phyloP scores from a whole-genome alignment of 2,113 vertebrate genomes.

The Triplophysa siluroides region DNA sequence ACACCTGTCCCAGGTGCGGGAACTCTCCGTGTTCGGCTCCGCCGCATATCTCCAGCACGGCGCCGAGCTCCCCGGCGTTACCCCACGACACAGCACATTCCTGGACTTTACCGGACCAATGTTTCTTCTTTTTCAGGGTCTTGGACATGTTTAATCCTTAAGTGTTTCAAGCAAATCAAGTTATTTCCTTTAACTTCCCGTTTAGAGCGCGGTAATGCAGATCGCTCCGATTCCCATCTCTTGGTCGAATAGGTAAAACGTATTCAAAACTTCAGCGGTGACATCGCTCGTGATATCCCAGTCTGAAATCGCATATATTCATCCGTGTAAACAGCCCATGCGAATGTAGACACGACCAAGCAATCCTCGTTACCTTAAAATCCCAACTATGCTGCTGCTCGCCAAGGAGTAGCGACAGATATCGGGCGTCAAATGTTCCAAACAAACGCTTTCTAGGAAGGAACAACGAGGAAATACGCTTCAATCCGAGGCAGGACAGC shows the following conservation, averaged over 20 bases:
- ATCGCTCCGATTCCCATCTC: slow-evolving; percentile 25
- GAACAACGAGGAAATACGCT: slow-evolving; percentile 9
- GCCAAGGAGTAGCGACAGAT: not conserved
- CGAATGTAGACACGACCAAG: not conserved
- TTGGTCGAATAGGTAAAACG: not conserved
- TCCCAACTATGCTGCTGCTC: not conserved
- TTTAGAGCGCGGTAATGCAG: not conserved
- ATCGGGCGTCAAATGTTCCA: not conserved
- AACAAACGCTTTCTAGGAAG: slow-evolving; percentile 14
- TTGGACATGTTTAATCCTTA: slow-evolving; percentile 81
- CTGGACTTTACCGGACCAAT: slow-evolving; percentile 92
- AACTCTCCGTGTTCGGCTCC: slow-evolving; percentile 93
- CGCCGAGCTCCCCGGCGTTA: slow-evolving; percentile 70
- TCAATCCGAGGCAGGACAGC: not conserved
- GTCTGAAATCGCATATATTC: not conserved
- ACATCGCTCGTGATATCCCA: slow-evolving; percentile 14
- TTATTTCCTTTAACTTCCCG: slow-evolving; percentile 16
- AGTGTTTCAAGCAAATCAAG: not conserved
- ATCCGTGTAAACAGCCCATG: not conserved
- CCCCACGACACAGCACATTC: slow-evolving; percentile 88
- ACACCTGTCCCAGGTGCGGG: slow-evolving; percentile 83
- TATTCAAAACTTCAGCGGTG: slow-evolving; percentile 13
- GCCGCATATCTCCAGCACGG: slow-evolving; percentile 81
- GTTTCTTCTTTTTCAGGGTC: slow-evolving; percentile 93
- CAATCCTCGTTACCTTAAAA: not conserved